Evolutionary conservation across 2,888 invertebrate species (phyloP).

Genomic region (Theristus sp.): DNA sequence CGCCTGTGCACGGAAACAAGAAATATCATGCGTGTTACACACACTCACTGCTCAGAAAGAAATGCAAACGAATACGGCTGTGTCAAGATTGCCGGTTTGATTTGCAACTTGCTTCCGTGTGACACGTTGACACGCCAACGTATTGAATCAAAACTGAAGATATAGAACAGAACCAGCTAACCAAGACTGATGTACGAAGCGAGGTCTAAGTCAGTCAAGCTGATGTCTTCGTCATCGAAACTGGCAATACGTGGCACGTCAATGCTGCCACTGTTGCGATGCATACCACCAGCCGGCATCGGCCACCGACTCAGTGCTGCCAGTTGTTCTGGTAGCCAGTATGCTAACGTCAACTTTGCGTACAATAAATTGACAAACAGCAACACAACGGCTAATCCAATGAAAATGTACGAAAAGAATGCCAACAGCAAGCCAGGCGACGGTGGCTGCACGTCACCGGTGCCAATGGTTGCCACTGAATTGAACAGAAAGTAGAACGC

Average conservation of each 20-base stretch:
- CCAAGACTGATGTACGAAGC: background rate
- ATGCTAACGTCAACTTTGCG: background rate
- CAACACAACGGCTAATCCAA: background rate
- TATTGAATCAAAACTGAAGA: background rate
- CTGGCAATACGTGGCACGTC: background rate
- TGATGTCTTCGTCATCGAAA: background rate
- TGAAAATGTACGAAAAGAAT: background rate
- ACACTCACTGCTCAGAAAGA: no score
- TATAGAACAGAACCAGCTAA: no score
- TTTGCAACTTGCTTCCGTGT: background rate
- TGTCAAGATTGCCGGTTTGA: no score
- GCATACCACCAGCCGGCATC: background rate
- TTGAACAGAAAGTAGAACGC: conserved; percentile 33
- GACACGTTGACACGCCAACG: background rate
- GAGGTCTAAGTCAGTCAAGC: background rate
- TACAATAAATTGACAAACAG: background rate
- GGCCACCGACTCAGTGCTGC: background rate
- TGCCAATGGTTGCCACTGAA: conserved; percentile 29
- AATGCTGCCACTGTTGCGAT: background rate
- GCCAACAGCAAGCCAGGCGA: background rate
- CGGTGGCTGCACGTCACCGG: background rate
- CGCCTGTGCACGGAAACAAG: no score
- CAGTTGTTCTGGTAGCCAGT: background rate
- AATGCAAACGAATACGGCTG: no score
- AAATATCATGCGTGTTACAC: no score